phyloP scores from a whole-genome alignment of 2,888 invertebrate genomes.

The Cerceris ruficornis region DNA sequence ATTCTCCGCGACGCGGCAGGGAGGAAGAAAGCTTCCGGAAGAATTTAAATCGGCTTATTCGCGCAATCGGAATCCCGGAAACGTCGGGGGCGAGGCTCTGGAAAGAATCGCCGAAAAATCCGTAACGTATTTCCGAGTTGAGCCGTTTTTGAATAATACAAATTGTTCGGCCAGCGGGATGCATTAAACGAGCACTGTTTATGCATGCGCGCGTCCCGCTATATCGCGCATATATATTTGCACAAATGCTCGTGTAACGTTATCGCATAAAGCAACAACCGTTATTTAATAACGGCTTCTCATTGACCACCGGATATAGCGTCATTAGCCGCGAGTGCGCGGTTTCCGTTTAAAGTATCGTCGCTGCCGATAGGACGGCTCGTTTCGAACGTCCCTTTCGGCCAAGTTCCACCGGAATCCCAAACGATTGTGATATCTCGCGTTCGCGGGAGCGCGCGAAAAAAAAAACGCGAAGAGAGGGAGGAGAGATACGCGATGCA shows the following conservation, averaged over 20 bases:
- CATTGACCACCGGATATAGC: conserved; percentile 24
- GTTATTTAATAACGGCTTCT: conserved; percentile 31
- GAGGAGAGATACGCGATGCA: too few species aligned
- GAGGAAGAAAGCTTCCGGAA: too few species aligned
- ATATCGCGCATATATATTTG: conserved; percentile 20
- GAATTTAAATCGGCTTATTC: too few species aligned
- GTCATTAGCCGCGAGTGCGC: conserved; percentile 10
- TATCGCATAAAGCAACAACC: not conserved
- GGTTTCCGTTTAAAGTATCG: not conserved
- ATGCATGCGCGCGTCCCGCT: not conserved
- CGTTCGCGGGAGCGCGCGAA: too few species aligned
- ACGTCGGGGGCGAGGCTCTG: not conserved
- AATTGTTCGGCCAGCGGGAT: not conserved
- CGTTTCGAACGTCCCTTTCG: too few species aligned
- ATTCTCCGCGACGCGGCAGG: too few species aligned
- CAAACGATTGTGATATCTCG: too few species aligned
- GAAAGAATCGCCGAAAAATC: not conserved
- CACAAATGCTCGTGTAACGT: not conserved
- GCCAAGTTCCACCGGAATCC: too few species aligned
- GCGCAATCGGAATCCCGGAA: too few species aligned
- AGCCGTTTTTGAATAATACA: conserved; percentile 12
- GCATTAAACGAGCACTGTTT: conserved; percentile 1
- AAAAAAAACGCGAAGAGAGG: too few species aligned
- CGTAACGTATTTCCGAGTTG: not conserved
- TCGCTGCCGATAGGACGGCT: not conserved